Conservation (phyloP, 1,140 invertebrate species). For the Ceratosolen solmsi region DNA sequence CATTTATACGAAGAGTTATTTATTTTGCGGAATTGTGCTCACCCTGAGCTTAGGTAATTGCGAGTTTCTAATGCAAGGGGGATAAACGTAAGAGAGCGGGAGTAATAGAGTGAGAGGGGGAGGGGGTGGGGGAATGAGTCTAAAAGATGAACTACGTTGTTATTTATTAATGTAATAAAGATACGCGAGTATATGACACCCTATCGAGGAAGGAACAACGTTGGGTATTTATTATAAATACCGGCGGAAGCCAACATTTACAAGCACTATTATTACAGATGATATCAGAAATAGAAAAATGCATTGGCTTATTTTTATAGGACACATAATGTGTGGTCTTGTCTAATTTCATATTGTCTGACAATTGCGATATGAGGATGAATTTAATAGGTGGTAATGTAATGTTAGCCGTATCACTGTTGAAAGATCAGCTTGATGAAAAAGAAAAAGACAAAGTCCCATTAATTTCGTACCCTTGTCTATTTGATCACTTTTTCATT, state of each 20-base stretch:
- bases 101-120: not conserved
- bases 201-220: conserved; percentile 9
- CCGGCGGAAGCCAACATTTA: conserved; percentile 9
- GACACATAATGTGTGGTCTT: not conserved
- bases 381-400: not conserved
- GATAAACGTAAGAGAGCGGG: not conserved
- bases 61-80: not conserved
- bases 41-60: not conserved
- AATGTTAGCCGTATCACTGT: too few relatives aligned
- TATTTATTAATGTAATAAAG: conserved; percentile 48
- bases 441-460: too few relatives aligned
- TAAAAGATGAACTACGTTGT: conserved; percentile 37
- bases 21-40: conserved; percentile 39
- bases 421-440: too few relatives aligned
- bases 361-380: not conserved
- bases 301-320: not conserved
- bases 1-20: conserved; percentile 45
- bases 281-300: conserved; percentile 12
- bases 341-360: conserved; percentile 2
- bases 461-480: too few relatives aligned
- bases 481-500: too few relatives aligned
- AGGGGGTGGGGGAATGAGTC: not conserved
- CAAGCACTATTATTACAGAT: conserved; percentile 33
- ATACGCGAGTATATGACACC: conserved; percentile 32
- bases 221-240: not conserved